phyloP scores from a whole-genome alignment of 2,888 invertebrate genomes.

The Drosophila yooni region DNA sequence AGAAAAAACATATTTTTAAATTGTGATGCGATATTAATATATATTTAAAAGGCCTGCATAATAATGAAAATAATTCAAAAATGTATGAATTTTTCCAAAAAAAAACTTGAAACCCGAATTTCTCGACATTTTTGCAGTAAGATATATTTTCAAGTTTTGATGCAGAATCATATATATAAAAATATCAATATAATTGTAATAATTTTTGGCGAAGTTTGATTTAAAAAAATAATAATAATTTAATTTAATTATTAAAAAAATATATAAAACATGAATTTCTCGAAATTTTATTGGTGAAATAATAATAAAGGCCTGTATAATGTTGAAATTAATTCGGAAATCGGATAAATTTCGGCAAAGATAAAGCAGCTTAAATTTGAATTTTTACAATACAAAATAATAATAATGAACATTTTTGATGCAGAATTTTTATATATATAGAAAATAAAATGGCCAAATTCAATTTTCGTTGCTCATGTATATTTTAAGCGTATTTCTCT shows the following conservation, averaged over 20 bases:
- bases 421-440: background rate
- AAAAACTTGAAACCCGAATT: background rate
- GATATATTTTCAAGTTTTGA: background rate
- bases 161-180: background rate
- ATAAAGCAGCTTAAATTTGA: background rate
- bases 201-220: background rate
- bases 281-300: background rate
- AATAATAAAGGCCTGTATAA: background rate
- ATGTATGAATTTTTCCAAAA: background rate
- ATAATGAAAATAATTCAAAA: background rate
- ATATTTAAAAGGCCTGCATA: background rate
- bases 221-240: background rate
- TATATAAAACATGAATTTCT: background rate
- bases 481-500: conserved; percentile 64
- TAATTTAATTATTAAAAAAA: background rate
- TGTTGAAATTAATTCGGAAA: background rate
- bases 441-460: conserved; percentile 23
- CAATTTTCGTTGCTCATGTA: conserved; percentile 64
- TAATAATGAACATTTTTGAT: background rate
- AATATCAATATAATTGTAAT: background rate
- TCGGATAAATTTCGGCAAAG: background rate
- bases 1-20: background rate
- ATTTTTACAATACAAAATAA: background rate
- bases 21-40: background rate
- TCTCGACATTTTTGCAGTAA: background rate